A percentile compares a stretch with the other conserved stretches of the same genome.
phyloP scores from a whole-genome alignment of 2,888 invertebrate genomes.

The Drosophila paramelanica region DNA sequence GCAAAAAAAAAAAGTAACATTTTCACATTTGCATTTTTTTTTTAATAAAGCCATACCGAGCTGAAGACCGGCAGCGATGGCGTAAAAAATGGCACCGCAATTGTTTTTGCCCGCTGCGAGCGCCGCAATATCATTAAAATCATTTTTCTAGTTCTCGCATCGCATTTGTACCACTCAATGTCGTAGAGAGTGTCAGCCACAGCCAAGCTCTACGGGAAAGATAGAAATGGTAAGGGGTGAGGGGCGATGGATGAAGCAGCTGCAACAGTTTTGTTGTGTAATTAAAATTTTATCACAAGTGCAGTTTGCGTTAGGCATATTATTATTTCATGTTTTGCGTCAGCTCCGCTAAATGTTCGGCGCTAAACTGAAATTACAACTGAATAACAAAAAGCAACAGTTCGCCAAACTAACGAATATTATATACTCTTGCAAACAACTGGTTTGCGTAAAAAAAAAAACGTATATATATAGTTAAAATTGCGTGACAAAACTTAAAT shows the following conservation, averaged over 20 bases:
- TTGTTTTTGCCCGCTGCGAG: conserved; percentile 78
- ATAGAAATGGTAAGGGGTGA: conserved; percentile 7
- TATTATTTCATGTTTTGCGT: conserved; percentile 50
- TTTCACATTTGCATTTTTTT: conserved; percentile 49
- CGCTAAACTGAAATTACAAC: conserved; percentile 66
- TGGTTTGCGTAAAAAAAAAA: too few species aligned
- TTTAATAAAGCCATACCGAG: conserved; percentile 68
- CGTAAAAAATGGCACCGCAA: conserved; percentile 83
- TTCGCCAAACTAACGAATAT: neutral
- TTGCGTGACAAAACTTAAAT: neutral
- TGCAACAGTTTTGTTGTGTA: conserved; percentile 60
- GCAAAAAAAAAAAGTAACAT: conserved; percentile 16
- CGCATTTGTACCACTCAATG: conserved; percentile 84
- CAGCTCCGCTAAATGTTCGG: neutral
- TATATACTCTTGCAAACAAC: neutral
- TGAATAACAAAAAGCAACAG: conserved; percentile 23
- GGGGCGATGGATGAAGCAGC: neutral
- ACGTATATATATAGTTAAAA: too few species aligned
- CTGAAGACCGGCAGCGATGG: conserved; percentile 82
- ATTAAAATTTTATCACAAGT: conserved; percentile 77
- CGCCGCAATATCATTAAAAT: conserved; percentile 83
- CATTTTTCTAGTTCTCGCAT: conserved; percentile 81
- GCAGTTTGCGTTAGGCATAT: conserved; percentile 66
- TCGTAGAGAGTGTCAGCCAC: conserved; percentile 80
- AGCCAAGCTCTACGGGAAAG: conserved; percentile 71